Percentiles rank a stretch among this genome's conserved stretches.
phyloP scores from a whole-genome alignment of 2,113 vertebrate genomes.

The Calyptomena viridis region DNA sequence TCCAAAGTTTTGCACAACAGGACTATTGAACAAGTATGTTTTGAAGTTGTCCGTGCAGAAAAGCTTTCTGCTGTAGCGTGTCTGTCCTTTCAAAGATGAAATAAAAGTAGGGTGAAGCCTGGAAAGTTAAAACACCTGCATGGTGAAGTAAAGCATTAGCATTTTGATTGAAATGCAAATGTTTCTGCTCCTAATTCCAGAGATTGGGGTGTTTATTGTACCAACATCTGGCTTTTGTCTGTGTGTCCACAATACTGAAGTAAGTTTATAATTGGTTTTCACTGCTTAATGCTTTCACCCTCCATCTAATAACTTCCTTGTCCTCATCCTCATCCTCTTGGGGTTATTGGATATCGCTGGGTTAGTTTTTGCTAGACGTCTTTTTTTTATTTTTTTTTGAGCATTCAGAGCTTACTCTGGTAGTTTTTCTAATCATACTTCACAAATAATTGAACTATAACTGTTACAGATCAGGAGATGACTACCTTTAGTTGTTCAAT shows the following conservation, averaged over 20 bases:
- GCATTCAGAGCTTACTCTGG: neutral
- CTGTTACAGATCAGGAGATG: neutral
- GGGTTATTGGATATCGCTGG: neutral
- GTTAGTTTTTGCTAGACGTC: neutral
- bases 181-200: neutral
- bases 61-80: neutral
- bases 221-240: conserved; percentile 39
- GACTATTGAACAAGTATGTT: neutral
- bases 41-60: neutral
- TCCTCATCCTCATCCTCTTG: neutral
- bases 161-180: neutral
- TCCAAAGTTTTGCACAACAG: neutral
- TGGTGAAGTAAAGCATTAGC: neutral
- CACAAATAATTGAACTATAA: neutral
- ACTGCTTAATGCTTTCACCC: neutral
- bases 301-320: neutral
- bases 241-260: neutral
- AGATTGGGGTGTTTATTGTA: neutral
- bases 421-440: neutral
- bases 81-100: neutral
- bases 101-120: neutral
- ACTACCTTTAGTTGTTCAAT: neutral
- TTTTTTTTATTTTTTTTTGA: neutral
- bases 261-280: conserved; percentile 11
- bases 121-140: neutral